Percentiles rank a stretch among this genome's conserved stretches.
Evolutionary conservation across 2,888 invertebrate species (phyloP).

Genomic region (Platycheirus rosarum): DNA sequence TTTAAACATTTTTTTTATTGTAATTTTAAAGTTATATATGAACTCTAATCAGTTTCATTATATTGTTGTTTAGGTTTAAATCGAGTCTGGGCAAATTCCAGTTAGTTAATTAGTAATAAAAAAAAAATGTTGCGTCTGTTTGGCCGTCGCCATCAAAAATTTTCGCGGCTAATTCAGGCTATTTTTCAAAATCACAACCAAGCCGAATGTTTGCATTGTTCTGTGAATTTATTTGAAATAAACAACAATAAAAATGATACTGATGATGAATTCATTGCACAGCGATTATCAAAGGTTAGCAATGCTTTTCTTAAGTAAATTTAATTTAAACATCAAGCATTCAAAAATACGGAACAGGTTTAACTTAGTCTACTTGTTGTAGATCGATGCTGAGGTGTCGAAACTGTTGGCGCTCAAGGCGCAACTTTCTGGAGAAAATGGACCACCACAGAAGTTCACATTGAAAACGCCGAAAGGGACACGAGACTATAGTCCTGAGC

Average conservation of each 20-base stretch:
- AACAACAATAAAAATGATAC: conserved; percentile 78
- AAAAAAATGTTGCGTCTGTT: conserved; percentile 82
- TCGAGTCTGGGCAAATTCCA: conserved; percentile 71
- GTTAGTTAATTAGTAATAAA: conserved; percentile 74
- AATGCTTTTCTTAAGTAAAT: conserved; percentile 68
- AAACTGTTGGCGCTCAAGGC: conserved; percentile 92
- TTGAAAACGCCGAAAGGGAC: conserved; percentile 97
- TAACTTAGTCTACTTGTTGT: conserved; percentile 73
- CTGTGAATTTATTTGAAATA: conserved; percentile 51
- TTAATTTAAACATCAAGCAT: background rate
- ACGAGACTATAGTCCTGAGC: conserved; percentile 95
- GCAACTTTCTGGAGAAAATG: conserved; percentile 86
- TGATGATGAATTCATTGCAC: conserved; percentile 77
- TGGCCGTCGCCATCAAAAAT: conserved; percentile 78
- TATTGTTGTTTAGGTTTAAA: conserved; percentile 81
- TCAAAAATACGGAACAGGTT: no score
- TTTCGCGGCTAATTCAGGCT: conserved; percentile 58
- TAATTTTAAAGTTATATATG: conserved; percentile 36
- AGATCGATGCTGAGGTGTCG: conserved; percentile 94
- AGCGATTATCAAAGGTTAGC: conserved; percentile 82
- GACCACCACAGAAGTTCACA: conserved; percentile 88
- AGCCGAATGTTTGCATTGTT: conserved; percentile 50
- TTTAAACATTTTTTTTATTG: conserved; percentile 28
- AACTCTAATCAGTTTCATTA: conserved; percentile 80
- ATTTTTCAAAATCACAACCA: conserved; percentile 62